phyloP scores from a whole-genome alignment of 30 jellyfish, hydroid and myxozoan species.

The Pelagia noctiluca region DNA sequence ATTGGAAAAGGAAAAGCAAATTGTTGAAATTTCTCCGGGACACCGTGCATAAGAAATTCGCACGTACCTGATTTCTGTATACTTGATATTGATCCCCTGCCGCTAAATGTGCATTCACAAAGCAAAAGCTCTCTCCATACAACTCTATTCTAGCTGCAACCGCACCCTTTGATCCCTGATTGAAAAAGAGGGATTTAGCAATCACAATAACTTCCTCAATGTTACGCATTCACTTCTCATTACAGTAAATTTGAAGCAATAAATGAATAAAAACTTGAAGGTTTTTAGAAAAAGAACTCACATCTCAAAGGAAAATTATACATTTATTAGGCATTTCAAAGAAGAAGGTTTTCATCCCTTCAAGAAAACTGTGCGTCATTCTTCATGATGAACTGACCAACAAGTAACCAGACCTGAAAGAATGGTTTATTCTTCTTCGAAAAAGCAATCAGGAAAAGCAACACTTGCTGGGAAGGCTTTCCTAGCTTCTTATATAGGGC shows the following conservation, averaged over 20 bases:
- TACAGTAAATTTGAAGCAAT: neutral
- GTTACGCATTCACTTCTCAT: neutral
- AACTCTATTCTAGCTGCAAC: slow-evolving; percentile 82
- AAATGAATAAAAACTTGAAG: too few relatives aligned
- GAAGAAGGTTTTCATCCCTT: too few relatives aligned
- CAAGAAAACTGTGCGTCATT: too few relatives aligned
- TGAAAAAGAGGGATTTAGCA: neutral
- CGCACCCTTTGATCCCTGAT: slow-evolving; percentile 94
- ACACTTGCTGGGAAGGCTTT: too few relatives aligned
- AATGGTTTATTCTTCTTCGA: too few relatives aligned
- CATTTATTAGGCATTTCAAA: too few relatives aligned
- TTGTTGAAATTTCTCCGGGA: neutral
- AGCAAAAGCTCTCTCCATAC: slow-evolving; percentile 88
- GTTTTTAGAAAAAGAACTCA: too few relatives aligned
- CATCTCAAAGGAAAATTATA: too few relatives aligned
- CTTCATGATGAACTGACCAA: too few relatives aligned
- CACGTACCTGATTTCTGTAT: slow-evolving; percentile 77
- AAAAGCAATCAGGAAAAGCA: too few relatives aligned
- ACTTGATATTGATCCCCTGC: slow-evolving; percentile 82
- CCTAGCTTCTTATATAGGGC: too few relatives aligned
- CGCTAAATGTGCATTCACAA: slow-evolving; percentile 81
- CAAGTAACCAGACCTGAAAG: too few relatives aligned
- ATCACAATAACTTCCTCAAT: neutral
- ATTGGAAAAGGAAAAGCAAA: neutral
- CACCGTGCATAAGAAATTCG: neutral